phyloP scores from a whole-genome alignment of 2,113 vertebrate species.

The Semicossyphus pulcher region DNA sequence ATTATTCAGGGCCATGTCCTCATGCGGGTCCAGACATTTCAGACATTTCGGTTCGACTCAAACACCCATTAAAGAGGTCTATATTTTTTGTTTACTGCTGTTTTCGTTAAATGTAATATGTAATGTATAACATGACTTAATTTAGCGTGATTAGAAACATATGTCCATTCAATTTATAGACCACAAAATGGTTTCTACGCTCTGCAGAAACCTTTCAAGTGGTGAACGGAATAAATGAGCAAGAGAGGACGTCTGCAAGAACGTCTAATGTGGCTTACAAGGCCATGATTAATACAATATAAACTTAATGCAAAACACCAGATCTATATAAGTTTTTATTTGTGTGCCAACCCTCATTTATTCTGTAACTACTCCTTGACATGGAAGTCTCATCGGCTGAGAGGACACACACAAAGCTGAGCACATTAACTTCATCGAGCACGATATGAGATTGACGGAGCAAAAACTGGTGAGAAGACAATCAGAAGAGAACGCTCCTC shows the following conservation, averaged over 20 bases:
- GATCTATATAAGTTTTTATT: background rate
- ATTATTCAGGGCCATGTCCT: conserved; percentile 31
- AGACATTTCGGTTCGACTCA: conserved; percentile 31
- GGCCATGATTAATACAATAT: background rate
- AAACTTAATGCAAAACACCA: background rate
- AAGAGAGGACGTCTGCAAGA: background rate
- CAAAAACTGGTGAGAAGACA: background rate
- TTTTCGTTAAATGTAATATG: background rate
- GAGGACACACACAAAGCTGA: background rate
- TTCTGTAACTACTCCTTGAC: background rate
- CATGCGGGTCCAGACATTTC: conserved; percentile 12
- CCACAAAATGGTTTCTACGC: background rate
- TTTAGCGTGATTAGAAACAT: background rate
- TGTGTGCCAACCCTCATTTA: background rate
- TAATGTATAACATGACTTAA: background rate
- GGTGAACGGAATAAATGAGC: background rate
- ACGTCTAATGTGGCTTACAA: conserved; percentile 4
- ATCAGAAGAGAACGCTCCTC: conserved; percentile 9
- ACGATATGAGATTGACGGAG: background rate
- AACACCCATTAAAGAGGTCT: background rate
- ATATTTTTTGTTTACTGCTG: background rate
- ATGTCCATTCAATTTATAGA: background rate
- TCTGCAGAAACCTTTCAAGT: conserved; percentile 7
- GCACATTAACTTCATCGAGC: background rate
- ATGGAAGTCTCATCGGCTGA: background rate